These are phyloP conservation scores for Galaxias olidus DNA, from an alignment of 2,797 vertebrate genomes.

Conservation along the genomic window DNA sequence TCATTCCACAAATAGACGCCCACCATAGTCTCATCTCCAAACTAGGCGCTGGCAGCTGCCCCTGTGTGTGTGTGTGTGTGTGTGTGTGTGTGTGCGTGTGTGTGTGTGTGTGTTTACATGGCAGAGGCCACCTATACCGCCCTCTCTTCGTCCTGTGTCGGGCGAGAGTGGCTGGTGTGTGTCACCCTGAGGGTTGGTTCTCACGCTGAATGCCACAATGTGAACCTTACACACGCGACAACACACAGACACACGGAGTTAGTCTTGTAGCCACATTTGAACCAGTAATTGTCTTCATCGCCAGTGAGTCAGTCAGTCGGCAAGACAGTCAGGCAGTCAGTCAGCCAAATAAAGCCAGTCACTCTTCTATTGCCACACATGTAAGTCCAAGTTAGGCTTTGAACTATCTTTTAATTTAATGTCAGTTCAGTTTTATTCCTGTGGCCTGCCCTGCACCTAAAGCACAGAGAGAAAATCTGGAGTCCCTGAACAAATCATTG, in stretches of 20 bases:
- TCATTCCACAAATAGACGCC: conserved; percentile 79
- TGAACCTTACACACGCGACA: neutral
- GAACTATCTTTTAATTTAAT: too few relatives aligned
- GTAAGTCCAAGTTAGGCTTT: too few relatives aligned
- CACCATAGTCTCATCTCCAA: conserved; percentile 73
- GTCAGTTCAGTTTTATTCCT: too few relatives aligned
- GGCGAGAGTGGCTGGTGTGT: conserved; percentile 14
- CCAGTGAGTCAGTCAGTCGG: too few relatives aligned
- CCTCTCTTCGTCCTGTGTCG: neutral
- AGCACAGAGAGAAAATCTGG: neutral
- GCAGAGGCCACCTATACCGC: conserved; percentile 31
- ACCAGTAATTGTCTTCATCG: too few relatives aligned
- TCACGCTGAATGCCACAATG: neutral
- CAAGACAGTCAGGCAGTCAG: too few relatives aligned
- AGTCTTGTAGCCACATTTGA: too few relatives aligned
- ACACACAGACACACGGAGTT: neutral
- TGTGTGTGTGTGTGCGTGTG: conserved; percentile 21
- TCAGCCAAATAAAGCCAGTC: too few relatives aligned
- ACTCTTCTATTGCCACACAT: too few relatives aligned
- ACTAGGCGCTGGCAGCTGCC: conserved; percentile 80
- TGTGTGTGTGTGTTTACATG: conserved; percentile 47
- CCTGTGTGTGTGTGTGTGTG: conserved; percentile 38
- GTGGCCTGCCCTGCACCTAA: too few relatives aligned
- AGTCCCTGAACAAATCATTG: conserved; percentile 18
- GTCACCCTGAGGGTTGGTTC: neutral